phyloP scores from a whole-genome alignment of 2,797 vertebrate genomes.

The Typhlichthys subterraneus region DNA sequence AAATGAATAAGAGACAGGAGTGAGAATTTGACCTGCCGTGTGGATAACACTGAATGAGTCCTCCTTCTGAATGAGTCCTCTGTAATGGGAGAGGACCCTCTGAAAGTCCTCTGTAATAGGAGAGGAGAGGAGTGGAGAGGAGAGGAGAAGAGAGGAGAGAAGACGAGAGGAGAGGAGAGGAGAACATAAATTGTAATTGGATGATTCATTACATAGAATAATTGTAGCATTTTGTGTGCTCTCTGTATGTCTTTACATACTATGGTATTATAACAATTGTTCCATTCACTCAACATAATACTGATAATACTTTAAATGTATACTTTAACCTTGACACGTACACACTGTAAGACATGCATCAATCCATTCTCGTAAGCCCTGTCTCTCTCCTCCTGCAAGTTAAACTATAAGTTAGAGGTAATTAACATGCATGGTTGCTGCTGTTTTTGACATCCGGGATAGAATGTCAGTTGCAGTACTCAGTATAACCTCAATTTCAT shows the following conservation, averaged over 20 bases:
- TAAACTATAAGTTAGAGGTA: constrained; percentile 25
- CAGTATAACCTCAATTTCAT: constrained; percentile 26
- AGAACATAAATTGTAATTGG: too few relatives aligned
- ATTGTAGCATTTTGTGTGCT: too few relatives aligned
- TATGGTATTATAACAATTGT: too few relatives aligned
- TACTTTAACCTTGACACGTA: constrained; percentile 5
- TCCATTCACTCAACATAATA: too few relatives aligned
- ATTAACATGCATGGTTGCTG: constrained; percentile 27
- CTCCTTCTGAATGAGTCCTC: background rate
- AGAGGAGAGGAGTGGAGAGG: background rate
- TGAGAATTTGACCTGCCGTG: constrained; percentile 9
- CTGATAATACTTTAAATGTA: background rate
- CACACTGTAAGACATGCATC: too few relatives aligned
- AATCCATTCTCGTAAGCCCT: constrained; percentile 17
- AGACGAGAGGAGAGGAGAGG: too few relatives aligned
- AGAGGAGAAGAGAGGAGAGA: background rate
- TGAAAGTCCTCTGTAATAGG: background rate
- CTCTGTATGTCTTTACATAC: too few relatives aligned
- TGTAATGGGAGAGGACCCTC: background rate
- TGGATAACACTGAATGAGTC: constrained; percentile 2
- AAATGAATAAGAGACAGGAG: constrained; percentile 36
- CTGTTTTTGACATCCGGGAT: constrained; percentile 22
- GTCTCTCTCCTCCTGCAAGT: background rate
- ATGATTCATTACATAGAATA: too few relatives aligned
- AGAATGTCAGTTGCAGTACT: constrained; percentile 10